Percentiles rank a stretch among this genome's conserved stretches.
These are phyloP conservation scores for Drosophila meridionalis DNA, from an alignment of 2,888 invertebrate species.

Conservation along the genomic window DNA sequence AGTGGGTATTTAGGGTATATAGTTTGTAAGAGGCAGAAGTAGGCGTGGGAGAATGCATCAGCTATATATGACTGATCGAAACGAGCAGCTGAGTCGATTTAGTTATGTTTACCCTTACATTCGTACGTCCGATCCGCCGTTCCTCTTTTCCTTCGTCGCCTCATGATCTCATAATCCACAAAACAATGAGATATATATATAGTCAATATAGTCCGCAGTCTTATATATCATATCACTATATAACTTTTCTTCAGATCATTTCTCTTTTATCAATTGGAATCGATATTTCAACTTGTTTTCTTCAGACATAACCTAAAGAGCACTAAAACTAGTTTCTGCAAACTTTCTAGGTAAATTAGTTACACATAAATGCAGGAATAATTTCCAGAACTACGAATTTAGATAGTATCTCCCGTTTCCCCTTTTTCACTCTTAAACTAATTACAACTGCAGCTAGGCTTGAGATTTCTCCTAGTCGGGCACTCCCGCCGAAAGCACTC, in stretches of 20 bases:
- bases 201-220: too few species aligned
- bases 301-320: neutral
- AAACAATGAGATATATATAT: too few species aligned
- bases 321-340: neutral
- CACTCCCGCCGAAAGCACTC: neutral
- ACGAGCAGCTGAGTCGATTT: neutral
- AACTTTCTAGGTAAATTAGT: neutral
- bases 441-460: neutral
- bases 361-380: neutral
- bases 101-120: neutral
- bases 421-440: too few species aligned
- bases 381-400: neutral
- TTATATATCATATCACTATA: neutral
- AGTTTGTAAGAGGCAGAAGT: neutral
- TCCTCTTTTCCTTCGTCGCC: too few species aligned
- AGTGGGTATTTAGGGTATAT: neutral
- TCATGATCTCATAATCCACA: too few species aligned
- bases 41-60: neutral
- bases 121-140: too few species aligned
- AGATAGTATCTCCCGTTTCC: neutral
- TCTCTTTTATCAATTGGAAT: neutral
- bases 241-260: neutral
- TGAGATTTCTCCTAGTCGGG: neutral
- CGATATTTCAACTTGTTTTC: neutral
- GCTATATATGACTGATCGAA: neutral